Evolutionary conservation across 1,140 invertebrate genomes (phyloP).

Genomic region (Vanessa tameamea): DNA sequence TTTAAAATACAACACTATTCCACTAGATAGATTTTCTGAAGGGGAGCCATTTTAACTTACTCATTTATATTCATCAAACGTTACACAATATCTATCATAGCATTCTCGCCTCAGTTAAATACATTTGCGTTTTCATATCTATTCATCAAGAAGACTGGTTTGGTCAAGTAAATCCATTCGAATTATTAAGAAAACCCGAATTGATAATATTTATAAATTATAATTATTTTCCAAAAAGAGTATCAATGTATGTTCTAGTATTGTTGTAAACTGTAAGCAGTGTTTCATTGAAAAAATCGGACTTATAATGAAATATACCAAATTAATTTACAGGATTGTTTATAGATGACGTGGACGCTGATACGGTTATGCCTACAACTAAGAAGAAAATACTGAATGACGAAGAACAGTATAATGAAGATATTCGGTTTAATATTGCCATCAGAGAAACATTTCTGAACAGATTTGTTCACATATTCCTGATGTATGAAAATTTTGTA

Average conservation of each 20-base stretch:
- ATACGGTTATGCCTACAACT: slow-evolving; percentile 80
- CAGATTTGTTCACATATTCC: slow-evolving; percentile 97
- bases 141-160: too few species aligned
- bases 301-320: neutral
- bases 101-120: too few species aligned
- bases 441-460: slow-evolving; percentile 97
- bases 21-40: neutral
- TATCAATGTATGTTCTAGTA: too few species aligned
- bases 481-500: slow-evolving; percentile 97
- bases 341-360: slow-evolving; percentile 82
- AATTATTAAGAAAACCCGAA: too few species aligned
- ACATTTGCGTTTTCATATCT: too few species aligned
- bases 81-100: too few species aligned
- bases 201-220: too few species aligned
- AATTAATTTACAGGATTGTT: slow-evolving; percentile 78
- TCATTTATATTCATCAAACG: too few species aligned
- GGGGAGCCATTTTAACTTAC: too few species aligned
- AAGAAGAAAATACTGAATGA: slow-evolving; percentile 81
- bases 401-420: slow-evolving; percentile 90
- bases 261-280: too few species aligned
- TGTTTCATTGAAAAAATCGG: neutral
- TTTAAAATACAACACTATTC: neutral
- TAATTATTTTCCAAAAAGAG: too few species aligned
- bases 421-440: slow-evolving; percentile 94
- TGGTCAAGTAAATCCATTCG: too few species aligned